Conservation (phyloP, 2,888 invertebrate species). For the Blera fallax region DNA sequence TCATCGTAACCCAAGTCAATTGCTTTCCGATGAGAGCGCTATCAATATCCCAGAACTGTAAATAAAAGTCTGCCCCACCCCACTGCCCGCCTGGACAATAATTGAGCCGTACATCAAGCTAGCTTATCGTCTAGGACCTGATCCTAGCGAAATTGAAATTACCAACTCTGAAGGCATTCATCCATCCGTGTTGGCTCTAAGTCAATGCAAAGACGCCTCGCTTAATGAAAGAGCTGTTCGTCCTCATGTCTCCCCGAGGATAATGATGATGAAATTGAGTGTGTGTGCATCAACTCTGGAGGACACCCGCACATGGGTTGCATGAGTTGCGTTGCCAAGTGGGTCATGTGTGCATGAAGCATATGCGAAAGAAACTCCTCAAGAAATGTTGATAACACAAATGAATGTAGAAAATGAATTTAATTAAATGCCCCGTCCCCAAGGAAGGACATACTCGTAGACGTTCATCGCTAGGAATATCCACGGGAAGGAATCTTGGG, state of each 20-base stretch:
- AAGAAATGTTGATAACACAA: background rate
- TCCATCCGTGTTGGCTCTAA: background rate
- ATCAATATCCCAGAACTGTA: slow-evolving; percentile 25
- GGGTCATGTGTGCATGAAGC: background rate
- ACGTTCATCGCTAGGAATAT: background rate
- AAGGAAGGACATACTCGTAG: background rate
- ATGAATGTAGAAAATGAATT: slow-evolving; percentile 16
- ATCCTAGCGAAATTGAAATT: background rate
- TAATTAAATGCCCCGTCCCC: slow-evolving; percentile 9
- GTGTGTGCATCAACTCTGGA: background rate
- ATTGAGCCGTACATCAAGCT: background rate
- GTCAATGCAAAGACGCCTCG: background rate
- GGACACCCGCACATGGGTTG: background rate
- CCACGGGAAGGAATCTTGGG: background rate
- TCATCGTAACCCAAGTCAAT: slow-evolving; percentile 17
- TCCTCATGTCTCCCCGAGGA: slow-evolving; percentile 7
- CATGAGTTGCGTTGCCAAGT: background rate
- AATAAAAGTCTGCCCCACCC: background rate
- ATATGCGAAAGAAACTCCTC: background rate
- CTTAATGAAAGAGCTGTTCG: slow-evolving; percentile 19
- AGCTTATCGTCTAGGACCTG: background rate
- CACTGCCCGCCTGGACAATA: background rate
- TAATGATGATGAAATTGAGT: slow-evolving; percentile 34
- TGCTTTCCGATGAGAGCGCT: background rate
- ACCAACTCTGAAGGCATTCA: background rate